Evolutionary conservation across 2,888 invertebrate species (phyloP), one percentile per base, ranked within the genome.

Genomic region (Drosophila lutescens): DNA sequence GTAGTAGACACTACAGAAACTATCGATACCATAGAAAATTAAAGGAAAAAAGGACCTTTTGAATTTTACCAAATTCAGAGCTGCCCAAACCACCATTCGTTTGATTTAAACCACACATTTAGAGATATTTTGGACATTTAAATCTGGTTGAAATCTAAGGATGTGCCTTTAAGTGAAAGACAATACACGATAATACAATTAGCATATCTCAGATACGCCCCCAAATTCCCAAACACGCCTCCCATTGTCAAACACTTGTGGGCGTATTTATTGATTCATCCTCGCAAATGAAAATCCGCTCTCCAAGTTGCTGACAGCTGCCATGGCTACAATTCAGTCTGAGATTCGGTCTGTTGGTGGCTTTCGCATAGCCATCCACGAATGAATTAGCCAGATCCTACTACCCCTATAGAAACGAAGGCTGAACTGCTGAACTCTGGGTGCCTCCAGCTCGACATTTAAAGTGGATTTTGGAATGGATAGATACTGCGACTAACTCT

Each of bases 201-300:
- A 30, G 15, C 47, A 47, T 30, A 47, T 44, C 15, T 12, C 12
- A 47, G 30, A 5, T 10, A 3, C 12, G 5, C 15, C 12, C n/a
- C 23, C 44, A 7, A 30, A 15, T 10, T 17, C 3, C 7, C 12
- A 17, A 32, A 7, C 30, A 47, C 15, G 15, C 30, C 46, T 10
- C n/a, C 9, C n/a, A 15, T 2, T n/a, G 26, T 26, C 26, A 15
- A 26, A 26, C 9, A 9, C 46, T 15, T 46, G 26, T 26, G 46
- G 26, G 23, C 30, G 59, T 43, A 43, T 8, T 44, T 34, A 50
- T 47, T 10, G 30, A 47, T 47, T 30, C 47, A 30, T 30, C 15
- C 30, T 41, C 38, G 58, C 17, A 60, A 55, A 34, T 56, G 57
- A 17, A 68, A 69, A 69, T 57, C 69, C 34, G 49, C 13, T 43